Base-by-base conservation (phyloP, 2,888 invertebrate species). In the Tuta absoluta region DNA sequence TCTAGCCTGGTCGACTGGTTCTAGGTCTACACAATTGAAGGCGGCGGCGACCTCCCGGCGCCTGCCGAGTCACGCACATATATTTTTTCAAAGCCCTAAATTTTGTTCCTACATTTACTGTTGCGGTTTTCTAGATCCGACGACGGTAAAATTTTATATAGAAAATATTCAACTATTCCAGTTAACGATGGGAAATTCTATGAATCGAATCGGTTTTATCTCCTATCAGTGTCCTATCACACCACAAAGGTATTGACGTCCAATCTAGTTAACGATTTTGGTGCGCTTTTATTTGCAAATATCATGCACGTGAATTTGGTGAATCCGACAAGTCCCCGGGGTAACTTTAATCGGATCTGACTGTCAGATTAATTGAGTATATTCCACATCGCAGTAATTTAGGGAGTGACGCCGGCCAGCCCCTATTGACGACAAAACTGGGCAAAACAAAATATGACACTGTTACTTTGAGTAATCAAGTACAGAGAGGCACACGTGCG, bases 11-110 rank as follows among this genome's bases (percentile, higher is more conserved):
- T 68, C 75, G 74, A 65, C 70, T 77, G 82, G 82, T 84, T 83
- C 82, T 86, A 88, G 84, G 81, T 80, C 86, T 87, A 86, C 80
- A 85, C 88, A 83, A 86, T 84, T 82, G 84, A 84, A 82, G 75
- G 78, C 71, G 79, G 80, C 77, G 84, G 84, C 90, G 90, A 87
- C 91, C 87, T 83, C 84, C 77, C 78, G 91, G 89, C 91, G 91
- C 89, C 90, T 87, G 89, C 77, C 86, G 84, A 89, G 90, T 90
- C 91, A 91, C 89, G 91, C 87, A 89, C 84, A 85, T 85, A 85
- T 85, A 83, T 84, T 87, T 87, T 86, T 86, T 82, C 80, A 82
- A 81, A 81, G 84, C 79, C 84, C 83, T 83, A 81, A 85, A 84
- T 76, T 83, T 77, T 82, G 79, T 79, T 75, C 75, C 76, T 75